Evolutionary conservation across 2,888 invertebrate genomes (phyloP).

Genomic region (Folsomia candida): DNA sequence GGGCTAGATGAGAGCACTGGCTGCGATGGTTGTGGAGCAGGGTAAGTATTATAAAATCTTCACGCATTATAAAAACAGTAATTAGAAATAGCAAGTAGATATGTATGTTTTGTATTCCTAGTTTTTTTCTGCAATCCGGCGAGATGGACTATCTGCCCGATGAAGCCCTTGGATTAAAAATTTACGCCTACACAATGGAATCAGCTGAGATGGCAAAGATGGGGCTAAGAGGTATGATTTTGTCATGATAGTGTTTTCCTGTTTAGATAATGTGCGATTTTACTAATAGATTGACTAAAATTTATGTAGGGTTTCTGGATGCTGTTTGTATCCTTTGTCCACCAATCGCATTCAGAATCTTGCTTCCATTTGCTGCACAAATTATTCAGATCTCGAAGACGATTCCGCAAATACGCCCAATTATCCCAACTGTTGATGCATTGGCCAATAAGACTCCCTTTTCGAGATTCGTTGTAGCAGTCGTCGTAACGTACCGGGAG

Average conservation of each 20-base stretch:
- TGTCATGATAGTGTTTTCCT: too few species aligned
- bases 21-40: neutral
- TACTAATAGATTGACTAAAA: too few species aligned
- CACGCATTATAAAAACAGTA: too few species aligned
- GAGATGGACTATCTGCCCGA: neutral
- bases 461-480: neutral
- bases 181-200: neutral
- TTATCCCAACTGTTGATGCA: too few species aligned
- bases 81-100: neutral
- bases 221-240: neutral
- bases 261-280: too few species aligned
- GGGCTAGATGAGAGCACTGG: neutral
- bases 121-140: neutral
- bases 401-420: too few species aligned
- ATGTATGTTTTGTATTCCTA: neutral
- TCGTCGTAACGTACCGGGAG: neutral
- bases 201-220: neutral
- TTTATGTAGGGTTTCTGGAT: too few species aligned
- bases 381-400: too few species aligned
- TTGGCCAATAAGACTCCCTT: neutral
- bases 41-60: neutral
- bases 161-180: neutral
- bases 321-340: too few species aligned
- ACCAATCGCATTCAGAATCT: too few species aligned
- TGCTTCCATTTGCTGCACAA: too few species aligned